These are phyloP conservation scores for Felis catus DNA, from an alignment of 2,113 vertebrate species.

Conservation along the genomic window DNA sequence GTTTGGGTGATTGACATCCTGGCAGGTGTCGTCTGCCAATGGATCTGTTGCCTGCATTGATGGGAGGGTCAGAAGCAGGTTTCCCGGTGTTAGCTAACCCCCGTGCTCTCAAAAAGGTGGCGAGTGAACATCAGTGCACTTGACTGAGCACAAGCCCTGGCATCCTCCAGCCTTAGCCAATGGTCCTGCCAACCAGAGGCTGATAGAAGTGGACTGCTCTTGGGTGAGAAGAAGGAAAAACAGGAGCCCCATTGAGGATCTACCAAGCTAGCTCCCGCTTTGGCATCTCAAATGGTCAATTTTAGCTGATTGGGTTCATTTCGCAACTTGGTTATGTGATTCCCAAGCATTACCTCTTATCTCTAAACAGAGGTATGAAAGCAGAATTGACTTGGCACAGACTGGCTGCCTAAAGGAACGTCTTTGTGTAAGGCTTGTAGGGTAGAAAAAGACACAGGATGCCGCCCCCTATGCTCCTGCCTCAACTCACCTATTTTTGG, in stretches of 20 bases:
- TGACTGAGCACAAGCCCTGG: background rate
- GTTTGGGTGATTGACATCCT: background rate
- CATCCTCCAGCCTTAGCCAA: background rate
- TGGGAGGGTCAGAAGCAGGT: background rate
- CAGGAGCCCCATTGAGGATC: constrained; percentile 71
- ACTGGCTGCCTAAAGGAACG: constrained; percentile 48
- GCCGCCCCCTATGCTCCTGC: background rate
- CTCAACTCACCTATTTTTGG: background rate
- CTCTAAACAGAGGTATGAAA: constrained; percentile 72
- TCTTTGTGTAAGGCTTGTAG: constrained; percentile 62
- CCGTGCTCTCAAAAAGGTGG: background rate
- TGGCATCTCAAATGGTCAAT: constrained; percentile 70
- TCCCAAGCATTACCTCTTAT: constrained; percentile 65
- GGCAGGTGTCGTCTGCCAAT: background rate
- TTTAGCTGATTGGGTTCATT: constrained; percentile 68
- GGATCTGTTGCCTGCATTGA: background rate
- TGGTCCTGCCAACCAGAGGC: background rate
- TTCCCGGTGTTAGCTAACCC: constrained; percentile 38
- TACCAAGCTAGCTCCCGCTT: constrained; percentile 42
- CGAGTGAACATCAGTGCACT: background rate
- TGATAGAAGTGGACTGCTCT: background rate
- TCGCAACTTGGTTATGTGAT: constrained; percentile 73
- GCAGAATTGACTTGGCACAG: constrained; percentile 46
- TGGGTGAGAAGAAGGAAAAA: constrained; percentile 55
- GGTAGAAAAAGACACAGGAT: background rate